Evolutionary conservation across 1,140 invertebrate species (phyloP), one percentile per base, ranked within the genome.

Genomic region (Antheraea mylitta): DNA sequence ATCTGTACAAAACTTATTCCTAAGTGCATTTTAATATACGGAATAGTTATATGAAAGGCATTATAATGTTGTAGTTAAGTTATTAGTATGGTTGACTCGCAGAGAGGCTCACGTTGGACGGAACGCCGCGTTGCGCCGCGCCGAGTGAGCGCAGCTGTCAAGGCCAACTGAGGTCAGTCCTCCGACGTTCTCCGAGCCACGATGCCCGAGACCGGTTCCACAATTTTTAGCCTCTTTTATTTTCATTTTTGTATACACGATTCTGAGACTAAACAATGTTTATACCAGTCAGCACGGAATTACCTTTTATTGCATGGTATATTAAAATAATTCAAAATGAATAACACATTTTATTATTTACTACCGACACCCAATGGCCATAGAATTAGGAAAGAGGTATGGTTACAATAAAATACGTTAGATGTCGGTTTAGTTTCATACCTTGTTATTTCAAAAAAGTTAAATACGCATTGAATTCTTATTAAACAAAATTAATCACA

Each of bases 181-280:
- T 78, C 90, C 90, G 86, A 85, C 88, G 87, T 86, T 87, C 87
- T 89, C 85, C 82, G 79, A 82, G 87, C 87, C 86, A 83, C 87
- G 83, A 79, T 87, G 81, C 85, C 81, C 78, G 82, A 59, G 87
- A 92, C 90, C 90, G 90, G 90, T 92, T 92, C 86, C 86, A 92
- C 87, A 87, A 92, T 92, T 90, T 91, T 92, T 88, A 90, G 83
- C 85, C 83, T 89, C 85, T 92, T 91, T 90, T 90, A 90, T 90
- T 90, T 92, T 92, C 89, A 90, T 91, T 91, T 90, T 91, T 90
- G 88, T 91, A 89, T 90, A 90, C 89, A 91, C 88, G 85, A 85
- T 85, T 82, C 88, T 85, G 83, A 90, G 87, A 89, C 88, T 91
- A 90, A 91, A 91, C 88, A 91, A 86, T 91, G 88, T 91, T 91